Base-by-base conservation (phyloP, 2,888 invertebrate genomes). In the Punctoribates punctum region DNA sequence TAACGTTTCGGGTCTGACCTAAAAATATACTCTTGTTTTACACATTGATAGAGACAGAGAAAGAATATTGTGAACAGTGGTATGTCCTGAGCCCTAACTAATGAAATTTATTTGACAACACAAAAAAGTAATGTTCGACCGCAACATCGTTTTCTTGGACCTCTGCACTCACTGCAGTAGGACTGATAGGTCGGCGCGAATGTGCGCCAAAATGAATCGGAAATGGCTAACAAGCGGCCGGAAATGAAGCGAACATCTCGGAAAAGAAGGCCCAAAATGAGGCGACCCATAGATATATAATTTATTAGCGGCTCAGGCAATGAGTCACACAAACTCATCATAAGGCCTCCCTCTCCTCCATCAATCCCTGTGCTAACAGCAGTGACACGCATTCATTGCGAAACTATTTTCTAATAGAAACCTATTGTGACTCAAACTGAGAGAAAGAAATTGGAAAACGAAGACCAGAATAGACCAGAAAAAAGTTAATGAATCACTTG, bases 201-300 rank as follows among this genome's bases (percentile, higher is more conserved):
- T 27, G 20, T 17, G 17, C 27, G n/a, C 4, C 13, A 70, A 70
- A 70, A 70, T 70, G 70, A 70, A 46, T 70, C 70, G 70, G 70
- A 70, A 46, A 70, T 46, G 70, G 70, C 70, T 70, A 70, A 70
- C 70, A 70, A 70, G 70, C 46, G 70, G 46, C 70, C 70, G 70
- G 70, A 70, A 70, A 70, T 70, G 70, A 70, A 70, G 70, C 70
- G 20, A 46, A 57, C 57, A 57, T 57, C 57, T 57, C 57, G 57
- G 57, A 57, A 57, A 34, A 65, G 65, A 15, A 65, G 65, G 34
- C 65, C 20, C 65, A 65, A 65, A 38, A 65, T 38, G 17, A 38
- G 38, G 3, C 20, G 20, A 57, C 23, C 23, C 25, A 57, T 57
- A 57, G 23, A 57, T 54, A 54, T 54, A n/a, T n/a, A 54, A 57